phyloP scores from a whole-genome alignment of 1,140 invertebrate genomes.

The Procambarus clarkii region DNA sequence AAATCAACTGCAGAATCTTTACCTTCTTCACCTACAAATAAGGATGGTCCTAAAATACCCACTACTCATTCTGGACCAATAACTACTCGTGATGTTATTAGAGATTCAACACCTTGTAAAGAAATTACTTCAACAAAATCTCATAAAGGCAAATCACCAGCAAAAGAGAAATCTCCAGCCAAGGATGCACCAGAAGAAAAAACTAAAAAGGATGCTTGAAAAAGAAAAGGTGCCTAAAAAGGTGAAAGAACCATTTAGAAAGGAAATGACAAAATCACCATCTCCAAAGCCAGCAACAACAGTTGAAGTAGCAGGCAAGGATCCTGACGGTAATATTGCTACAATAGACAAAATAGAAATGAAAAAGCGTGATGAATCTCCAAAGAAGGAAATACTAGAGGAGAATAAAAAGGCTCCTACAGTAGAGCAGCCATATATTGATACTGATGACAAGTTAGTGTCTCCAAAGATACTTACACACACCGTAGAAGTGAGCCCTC shows the following conservation, averaged over 20 bases:
- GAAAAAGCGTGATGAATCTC: conserved; percentile 18
- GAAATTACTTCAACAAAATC: conserved; percentile 10
- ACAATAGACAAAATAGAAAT: not conserved
- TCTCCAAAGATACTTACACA: conserved; percentile 14
- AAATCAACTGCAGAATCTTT: conserved; percentile 44
- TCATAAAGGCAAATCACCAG: conserved; percentile 49
- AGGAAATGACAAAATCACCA: conserved; percentile 19
- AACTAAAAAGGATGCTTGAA: conserved; percentile 40
- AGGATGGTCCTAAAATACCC: conserved; percentile 34
- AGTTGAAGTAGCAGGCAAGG: not conserved
- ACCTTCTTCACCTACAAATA: conserved; percentile 49
- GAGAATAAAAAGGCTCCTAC: conserved; percentile 10
- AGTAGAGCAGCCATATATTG: conserved; percentile 9
- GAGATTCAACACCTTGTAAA: conserved; percentile 5
- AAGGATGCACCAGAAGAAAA: conserved; percentile 2
- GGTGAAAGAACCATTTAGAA: not conserved
- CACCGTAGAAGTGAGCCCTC: conserved; percentile 23
- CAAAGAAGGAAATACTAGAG: conserved; percentile 35
- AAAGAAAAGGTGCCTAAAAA: conserved; percentile 45
- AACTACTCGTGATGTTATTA: conserved; percentile 13
- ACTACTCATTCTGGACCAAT: conserved; percentile 54
- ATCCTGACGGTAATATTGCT: not conserved
- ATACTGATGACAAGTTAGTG: conserved; percentile 30
- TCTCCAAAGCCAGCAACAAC: not conserved
- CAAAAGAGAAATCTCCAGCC: conserved; percentile 33